These are phyloP conservation scores for Plagodis dolabraria DNA, from an alignment of 2,888 invertebrate species.

Conservation along the genomic window DNA sequence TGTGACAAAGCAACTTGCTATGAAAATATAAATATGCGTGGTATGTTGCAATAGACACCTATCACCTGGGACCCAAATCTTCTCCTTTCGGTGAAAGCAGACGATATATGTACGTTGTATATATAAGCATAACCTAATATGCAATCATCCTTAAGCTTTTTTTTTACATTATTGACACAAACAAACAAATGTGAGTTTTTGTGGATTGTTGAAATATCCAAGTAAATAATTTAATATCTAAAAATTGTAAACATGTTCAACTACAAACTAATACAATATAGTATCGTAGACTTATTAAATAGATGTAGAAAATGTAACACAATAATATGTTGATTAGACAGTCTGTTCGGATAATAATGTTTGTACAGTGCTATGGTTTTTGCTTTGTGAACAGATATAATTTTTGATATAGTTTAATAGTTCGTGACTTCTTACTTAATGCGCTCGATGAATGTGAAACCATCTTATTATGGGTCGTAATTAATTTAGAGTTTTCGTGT, in stretches of 20 bases:
- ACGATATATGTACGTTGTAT: too few relatives aligned
- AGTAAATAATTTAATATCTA: not conserved
- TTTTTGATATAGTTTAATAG: conserved; percentile 22
- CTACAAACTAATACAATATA: conserved; percentile 29
- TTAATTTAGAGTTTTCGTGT: too few relatives aligned
- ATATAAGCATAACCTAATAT: too few relatives aligned
- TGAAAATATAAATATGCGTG: too few relatives aligned
- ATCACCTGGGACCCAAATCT: too few relatives aligned
- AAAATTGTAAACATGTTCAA: conserved; percentile 46
- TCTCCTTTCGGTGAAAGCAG: too few relatives aligned
- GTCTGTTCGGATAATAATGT: conserved; percentile 62
- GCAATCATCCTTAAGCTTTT: too few relatives aligned
- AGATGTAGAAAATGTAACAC: conserved; percentile 66
- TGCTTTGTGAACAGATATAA: conserved; percentile 40
- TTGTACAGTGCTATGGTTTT: conserved; percentile 32
- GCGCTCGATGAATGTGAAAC: too few relatives aligned
- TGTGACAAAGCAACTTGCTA: too few relatives aligned
- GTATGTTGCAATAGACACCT: too few relatives aligned
- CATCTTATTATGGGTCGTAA: too few relatives aligned
- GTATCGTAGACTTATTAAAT: conserved; percentile 52
- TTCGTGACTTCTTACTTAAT: too few relatives aligned
- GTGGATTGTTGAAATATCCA: not conserved
- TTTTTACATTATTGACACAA: not conserved
- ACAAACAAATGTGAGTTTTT: not conserved
- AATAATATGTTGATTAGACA: conserved; percentile 57